Evolutionary conservation across 2,113 vertebrate genomes (phyloP).

Genomic region (Misgurnus mizolepis): DNA sequence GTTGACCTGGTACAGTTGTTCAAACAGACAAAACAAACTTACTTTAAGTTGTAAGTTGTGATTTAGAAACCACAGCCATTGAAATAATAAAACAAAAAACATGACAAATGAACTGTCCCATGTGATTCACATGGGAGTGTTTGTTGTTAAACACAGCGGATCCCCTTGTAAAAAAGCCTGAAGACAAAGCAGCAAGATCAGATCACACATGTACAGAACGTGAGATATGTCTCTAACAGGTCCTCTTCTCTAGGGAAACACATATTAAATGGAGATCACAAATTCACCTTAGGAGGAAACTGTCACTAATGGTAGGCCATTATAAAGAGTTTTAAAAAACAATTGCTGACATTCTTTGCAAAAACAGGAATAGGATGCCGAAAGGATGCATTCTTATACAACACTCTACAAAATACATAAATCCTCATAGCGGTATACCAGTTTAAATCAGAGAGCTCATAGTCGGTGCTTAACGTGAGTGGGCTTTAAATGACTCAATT

Average conservation of each 20-base stretch:
- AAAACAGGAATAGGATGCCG: background rate
- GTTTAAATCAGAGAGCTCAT: background rate
- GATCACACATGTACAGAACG: constrained; percentile 18
- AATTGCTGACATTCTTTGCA: background rate
- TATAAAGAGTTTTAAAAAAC: background rate
- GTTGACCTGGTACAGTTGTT: too few relatives aligned
- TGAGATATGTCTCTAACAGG: constrained; percentile 35
- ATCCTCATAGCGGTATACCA: background rate
- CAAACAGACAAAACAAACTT: too few relatives aligned
- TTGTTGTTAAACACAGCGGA: constrained; percentile 37
- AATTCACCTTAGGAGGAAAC: constrained; percentile 9
- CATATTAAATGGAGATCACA: constrained; percentile 37
- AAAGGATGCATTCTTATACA: too few relatives aligned
- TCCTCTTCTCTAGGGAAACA: constrained; percentile 30
- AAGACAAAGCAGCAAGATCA: constrained; percentile 19
- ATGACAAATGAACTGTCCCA: background rate
- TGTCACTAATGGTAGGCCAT: constrained; percentile 5
- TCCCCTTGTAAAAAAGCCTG: constrained; percentile 31
- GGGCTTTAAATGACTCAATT: constrained; percentile 18
- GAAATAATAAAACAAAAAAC: background rate
- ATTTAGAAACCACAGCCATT: too few relatives aligned
- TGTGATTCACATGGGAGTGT: constrained; percentile 22
- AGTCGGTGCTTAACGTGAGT: background rate
- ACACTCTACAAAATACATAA: background rate
- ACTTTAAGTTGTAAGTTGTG: too few relatives aligned